Conservation (phyloP, 2,888 invertebrate species). For the Drosophila koepferae region DNA sequence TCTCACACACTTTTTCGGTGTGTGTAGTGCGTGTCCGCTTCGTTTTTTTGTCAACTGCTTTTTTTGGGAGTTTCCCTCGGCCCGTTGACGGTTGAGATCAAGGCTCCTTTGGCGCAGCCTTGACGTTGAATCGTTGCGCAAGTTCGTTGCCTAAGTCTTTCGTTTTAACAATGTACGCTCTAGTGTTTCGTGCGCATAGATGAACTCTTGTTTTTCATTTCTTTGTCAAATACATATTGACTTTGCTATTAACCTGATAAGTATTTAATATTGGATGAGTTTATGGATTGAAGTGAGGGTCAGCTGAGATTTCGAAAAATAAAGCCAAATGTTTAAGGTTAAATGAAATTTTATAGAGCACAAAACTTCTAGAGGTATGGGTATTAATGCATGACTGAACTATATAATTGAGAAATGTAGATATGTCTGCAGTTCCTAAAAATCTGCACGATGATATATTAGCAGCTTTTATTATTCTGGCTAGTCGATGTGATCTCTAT, state of each 20-base stretch:
- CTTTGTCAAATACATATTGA: conserved; percentile 7
- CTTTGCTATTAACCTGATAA: conserved; percentile 21
- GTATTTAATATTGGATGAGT: background rate
- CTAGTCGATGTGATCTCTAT: background rate
- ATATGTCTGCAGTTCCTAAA: too few species aligned
- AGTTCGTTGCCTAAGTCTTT: conserved; percentile 70
- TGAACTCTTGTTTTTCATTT: conserved; percentile 14
- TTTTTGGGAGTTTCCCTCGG: conserved; percentile 56
- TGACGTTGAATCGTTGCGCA: conserved; percentile 73
- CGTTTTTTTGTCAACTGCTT: conserved; percentile 51
- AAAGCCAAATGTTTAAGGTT: background rate
- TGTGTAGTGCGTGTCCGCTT: conserved; percentile 16
- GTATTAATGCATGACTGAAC: too few species aligned
- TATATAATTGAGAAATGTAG: too few species aligned
- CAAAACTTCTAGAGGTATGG: background rate
- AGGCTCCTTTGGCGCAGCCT: conserved; percentile 67
- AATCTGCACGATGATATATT: background rate
- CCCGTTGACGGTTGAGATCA: conserved; percentile 69
- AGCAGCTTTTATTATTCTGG: background rate
- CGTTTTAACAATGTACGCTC: conserved; percentile 43
- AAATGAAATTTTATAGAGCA: background rate
- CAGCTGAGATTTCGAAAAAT: background rate
- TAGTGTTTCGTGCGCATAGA: conserved; percentile 25
- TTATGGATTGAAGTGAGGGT: conserved; percentile 11
- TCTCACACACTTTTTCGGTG: background rate